Conservation (phyloP, 2,888 invertebrate genomes). For the Lycaena phlaeas region DNA sequence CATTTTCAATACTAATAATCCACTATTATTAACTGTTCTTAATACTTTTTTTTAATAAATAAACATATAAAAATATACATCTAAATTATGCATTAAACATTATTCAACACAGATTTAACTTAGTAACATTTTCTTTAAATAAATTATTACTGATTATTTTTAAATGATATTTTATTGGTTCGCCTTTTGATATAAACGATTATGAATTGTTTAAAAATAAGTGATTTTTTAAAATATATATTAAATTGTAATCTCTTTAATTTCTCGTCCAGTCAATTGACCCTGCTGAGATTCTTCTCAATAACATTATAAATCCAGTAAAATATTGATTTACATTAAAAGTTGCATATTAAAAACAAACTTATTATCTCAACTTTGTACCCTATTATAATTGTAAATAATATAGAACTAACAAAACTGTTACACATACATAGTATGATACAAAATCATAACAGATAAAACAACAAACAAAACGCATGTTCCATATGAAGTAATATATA, state of each 20-base stretch:
- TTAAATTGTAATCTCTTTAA: constrained; percentile 24
- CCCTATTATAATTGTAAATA: constrained; percentile 33
- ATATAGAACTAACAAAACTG: constrained; percentile 26
- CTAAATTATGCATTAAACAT: constrained; percentile 56
- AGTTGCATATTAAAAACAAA: constrained; percentile 21
- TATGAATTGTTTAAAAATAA: constrained; percentile 15
- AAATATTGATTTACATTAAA: constrained; percentile 19
- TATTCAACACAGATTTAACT: constrained; percentile 58
- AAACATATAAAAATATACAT: constrained; percentile 67
- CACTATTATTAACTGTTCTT: constrained; percentile 40
- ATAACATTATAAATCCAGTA: constrained; percentile 10
- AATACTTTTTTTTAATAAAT: constrained; percentile 59
- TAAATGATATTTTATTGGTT: constrained; percentile 24
- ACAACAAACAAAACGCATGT: constrained; percentile 14
- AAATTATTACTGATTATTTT: constrained; percentile 30
- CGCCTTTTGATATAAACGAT: constrained; percentile 17
- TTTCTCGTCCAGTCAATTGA: constrained; percentile 11
- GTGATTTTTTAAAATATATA: constrained; percentile 19
- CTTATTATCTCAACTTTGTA: constrained; percentile 57
- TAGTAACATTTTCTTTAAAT: constrained; percentile 44
- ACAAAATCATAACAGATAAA: constrained; percentile 20
- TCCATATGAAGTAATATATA: constrained; percentile 3
- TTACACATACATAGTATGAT: constrained; percentile 16
- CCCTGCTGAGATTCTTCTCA: constrained; percentile 46
- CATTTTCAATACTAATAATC: constrained; percentile 35